phyloP scores from a whole-genome alignment of 2,797 vertebrate genomes.

The Rhinichthys osculus region DNA sequence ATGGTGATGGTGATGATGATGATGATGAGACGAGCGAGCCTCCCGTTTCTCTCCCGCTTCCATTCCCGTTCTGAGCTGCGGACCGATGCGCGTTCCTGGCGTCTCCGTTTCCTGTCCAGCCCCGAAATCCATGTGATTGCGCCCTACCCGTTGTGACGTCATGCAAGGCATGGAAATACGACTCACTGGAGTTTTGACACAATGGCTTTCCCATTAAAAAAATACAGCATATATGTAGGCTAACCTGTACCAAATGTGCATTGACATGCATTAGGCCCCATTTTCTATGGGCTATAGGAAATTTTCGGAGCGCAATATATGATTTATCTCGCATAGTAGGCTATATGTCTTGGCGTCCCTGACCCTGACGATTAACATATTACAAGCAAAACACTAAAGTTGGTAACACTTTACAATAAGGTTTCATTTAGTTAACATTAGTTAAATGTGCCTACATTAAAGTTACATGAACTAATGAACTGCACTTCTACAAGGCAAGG shows the following conservation, averaged over 20 bases:
- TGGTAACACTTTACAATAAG: too few species aligned
- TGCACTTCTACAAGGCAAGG: too few species aligned
- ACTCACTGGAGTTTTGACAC: not conserved
- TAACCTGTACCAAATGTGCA: not conserved
- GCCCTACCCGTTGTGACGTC: constrained; percentile 60
- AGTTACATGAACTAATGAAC: too few species aligned
- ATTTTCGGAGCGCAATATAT: not conserved
- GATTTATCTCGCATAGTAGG: not conserved
- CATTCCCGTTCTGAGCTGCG: constrained; percentile 57
- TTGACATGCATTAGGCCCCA: not conserved
- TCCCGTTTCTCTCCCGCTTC: constrained; percentile 54
- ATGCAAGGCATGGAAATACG: constrained; percentile 19
- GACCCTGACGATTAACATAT: not conserved
- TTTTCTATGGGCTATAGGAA: not conserved
- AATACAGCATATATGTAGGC: not conserved
- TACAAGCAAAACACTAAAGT: too few species aligned
- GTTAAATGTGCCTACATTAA: too few species aligned
- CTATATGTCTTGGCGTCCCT: not conserved
- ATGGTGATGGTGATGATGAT: not conserved
- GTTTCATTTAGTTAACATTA: too few species aligned
- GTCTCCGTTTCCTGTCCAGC: constrained; percentile 69
- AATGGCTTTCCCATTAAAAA: not conserved
- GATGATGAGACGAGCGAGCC: constrained; percentile 27
- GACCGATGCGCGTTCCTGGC: constrained; percentile 62
- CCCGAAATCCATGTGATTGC: constrained; percentile 57